Base-by-base conservation (phyloP, 2,888 invertebrate genomes). In the Morpho deidamia region DNA sequence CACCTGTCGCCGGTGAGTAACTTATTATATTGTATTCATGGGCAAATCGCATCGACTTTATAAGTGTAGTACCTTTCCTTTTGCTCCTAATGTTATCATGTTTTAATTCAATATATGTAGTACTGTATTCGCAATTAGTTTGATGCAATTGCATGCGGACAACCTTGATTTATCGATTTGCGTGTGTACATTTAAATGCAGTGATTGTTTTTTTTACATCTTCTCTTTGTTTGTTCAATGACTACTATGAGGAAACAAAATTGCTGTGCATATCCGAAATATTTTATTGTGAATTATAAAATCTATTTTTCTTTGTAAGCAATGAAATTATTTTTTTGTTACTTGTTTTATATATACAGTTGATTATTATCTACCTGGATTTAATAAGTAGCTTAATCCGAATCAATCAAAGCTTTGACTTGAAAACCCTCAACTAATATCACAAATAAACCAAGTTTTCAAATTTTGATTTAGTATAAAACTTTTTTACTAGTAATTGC, bases 1-100 rank as follows among this genome's bases (percentile, higher is more conserved):
- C 81, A 84, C 81, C 80, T 81, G 83, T 82, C 78, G 79, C 81
- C 83, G 75, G 84, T 49, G 49, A 42, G 85, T 84, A 75, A 55
- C 62, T 67, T 68, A 64, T 68, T 66, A 70, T 64, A 55, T 55
- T 47, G 32, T 38, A 52, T 42, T 45, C 39, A 12, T 42, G 23
- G 12, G 42, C 14, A 42, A 45, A 43, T 37, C 14, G 9, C 42
- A 42, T 11, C 8, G 14, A 32, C 8, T 1, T 8, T 34, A 40
- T 39, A 23, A 41, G 32, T 11, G 12, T 10, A 14, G 32, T 38
- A 37, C 12, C 23, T 12, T 8, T 46, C 11, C 1, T 51, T 8
- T 11, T 41, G 12, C 11, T 7, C 9, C 45, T 50, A 8, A 46
- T 34, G 11, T 11, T 12, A 12, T 23, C 33, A 47, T 32, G 40